phyloP scores from a whole-genome alignment of 2,113 vertebrate genomes.

The Notechis scutatus region DNA sequence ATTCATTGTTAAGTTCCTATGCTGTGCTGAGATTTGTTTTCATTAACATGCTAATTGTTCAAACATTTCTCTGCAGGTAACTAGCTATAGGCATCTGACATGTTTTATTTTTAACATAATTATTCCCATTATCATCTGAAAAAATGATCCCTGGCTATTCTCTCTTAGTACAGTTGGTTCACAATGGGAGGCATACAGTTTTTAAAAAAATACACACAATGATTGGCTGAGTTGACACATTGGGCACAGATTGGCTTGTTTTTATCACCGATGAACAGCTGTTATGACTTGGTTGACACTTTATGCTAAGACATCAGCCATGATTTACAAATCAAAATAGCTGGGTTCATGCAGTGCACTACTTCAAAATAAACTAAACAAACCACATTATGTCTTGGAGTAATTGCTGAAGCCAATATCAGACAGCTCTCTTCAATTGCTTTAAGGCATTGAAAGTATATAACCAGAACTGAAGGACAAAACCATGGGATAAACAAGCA shows the following conservation, averaged over 20 bases:
- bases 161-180: background rate
- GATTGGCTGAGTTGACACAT: background rate
- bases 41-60: background rate
- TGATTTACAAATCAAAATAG: background rate
- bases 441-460: background rate
- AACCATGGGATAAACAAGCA: background rate
- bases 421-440: background rate
- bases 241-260: background rate
- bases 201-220: background rate
- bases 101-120: constrained; percentile 12
- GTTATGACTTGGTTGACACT: background rate
- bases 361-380: background rate
- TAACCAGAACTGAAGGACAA: background rate
- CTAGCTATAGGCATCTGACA: background rate
- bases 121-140: background rate
- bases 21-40: background rate
- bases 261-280: background rate
- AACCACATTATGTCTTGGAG: background rate
- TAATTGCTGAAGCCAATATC: background rate
- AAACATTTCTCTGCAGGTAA: background rate
- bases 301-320: background rate
- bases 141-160: background rate
- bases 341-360: background rate
- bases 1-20: background rate
- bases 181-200: background rate